Evolutionary conservation across 2,113 vertebrate species (phyloP), one percentile per base, ranked within the genome.

Genomic region (Phalacrocorax aristotelis): DNA sequence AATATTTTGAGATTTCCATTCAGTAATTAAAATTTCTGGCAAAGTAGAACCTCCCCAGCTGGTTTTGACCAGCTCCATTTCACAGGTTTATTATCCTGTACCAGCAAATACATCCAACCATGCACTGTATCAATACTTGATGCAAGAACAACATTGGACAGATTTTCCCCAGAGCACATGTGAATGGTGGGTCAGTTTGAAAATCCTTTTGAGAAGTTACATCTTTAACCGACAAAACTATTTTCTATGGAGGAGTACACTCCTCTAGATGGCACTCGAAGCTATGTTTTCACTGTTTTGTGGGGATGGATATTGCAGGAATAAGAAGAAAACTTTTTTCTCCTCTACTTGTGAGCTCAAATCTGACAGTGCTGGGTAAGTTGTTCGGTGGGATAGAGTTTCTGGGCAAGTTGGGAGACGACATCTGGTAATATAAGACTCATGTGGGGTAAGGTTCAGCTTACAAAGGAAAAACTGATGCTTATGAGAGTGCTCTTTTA

Each of bases 221-320:
- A 14, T 14, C 22, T 72, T 61, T 29, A 54, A 70, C 8, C 36
- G 44, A 48, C 7, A 2, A 11, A 54, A n/a, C 9, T 29, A 5
- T 55, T 87, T 84, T 20, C 83, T 38, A 1, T 2, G 36, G 54
- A 27, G 40, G 10, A 19, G 21, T 3, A 3, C 1, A 0, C 38
- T 93, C 97, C 96, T 92, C 91, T 96, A 97, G 96, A 82, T 96
- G 97, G 97, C 97, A 85, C 89, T 95, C 94, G 12, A 96, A 83
- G 77, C 83, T 92, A 15, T 21, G n/a, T 87, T 94, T 95, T 97
- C 65, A 11, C 32, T 79, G 11, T 48, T 15, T 29, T 3, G 8
- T 5, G 26, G 6, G 5, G 13, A 0, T 3, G 11, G 36, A 1
- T 44, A 15, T 1, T 44, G 60, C 38, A 30, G 26, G 36, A 75